phyloP scores from a whole-genome alignment of 2,113 vertebrate genomes.

The Trematocara macrostoma region DNA sequence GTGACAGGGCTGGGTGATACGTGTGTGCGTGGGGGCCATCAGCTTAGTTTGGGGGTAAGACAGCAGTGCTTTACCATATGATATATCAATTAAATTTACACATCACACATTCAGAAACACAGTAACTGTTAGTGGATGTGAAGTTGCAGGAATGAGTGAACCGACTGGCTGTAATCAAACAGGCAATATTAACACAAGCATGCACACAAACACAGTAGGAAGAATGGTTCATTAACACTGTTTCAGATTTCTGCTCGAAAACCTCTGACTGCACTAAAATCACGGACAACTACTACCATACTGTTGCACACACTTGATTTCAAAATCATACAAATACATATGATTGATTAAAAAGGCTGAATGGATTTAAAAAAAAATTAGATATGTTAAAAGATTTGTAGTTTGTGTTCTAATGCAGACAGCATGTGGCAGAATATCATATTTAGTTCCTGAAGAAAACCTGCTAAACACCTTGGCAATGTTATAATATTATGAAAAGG shows the following conservation, averaged over 20 bases:
- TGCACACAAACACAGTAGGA: conserved; percentile 35
- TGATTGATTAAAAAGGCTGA: conserved; percentile 11
- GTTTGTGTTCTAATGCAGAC: conserved; percentile 7
- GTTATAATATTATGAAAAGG: neutral
- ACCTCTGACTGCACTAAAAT: conserved; percentile 25
- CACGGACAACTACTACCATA: conserved; percentile 11
- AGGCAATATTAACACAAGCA: conserved; percentile 33
- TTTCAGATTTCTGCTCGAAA: conserved; percentile 25
- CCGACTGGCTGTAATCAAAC: neutral
- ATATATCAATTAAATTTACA: conserved; percentile 2
- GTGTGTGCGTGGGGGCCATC: neutral
- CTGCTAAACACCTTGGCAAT: conserved; percentile 10
- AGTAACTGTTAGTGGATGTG: neutral
- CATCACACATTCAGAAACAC: conserved; percentile 23
- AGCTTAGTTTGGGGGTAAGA: neutral
- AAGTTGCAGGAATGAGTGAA: neutral
- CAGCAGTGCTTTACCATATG: neutral
- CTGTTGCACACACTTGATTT: conserved; percentile 10
- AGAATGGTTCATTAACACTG: neutral
- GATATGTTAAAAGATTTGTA: neutral
- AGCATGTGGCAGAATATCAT: neutral
- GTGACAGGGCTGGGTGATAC: conserved; percentile 4
- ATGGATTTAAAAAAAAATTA: neutral
- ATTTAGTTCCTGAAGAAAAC: neutral
- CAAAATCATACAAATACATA: conserved; percentile 5